Base-by-base conservation (phyloP, 2,888 invertebrate species). In the Apocheima hispidaria region DNA sequence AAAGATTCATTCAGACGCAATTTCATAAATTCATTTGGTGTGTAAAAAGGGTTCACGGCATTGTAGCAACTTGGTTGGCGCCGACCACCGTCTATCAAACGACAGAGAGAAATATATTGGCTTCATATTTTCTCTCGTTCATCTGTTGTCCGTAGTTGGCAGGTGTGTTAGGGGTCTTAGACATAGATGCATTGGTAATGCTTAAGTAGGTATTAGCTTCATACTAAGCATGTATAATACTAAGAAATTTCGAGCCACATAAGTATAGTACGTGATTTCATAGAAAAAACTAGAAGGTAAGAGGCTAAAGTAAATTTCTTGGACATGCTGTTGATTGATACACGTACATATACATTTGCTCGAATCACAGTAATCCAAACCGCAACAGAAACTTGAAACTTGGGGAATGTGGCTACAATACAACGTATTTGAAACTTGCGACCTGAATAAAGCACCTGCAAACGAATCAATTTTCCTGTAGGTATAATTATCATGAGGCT, bases 351-450 rank as follows among this genome's bases (percentile, higher is more conserved):
- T 3, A n/a, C n/a, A 28, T 41, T 43, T 41, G 36, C 36, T 50
- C 7, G 44, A 48, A 46, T 18, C 41, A 51, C 12, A 52, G 59
- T 65, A 69, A 65, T 59, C 49, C 50, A 73, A 73, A 72, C 80
- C 77, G 63, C 78, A 72, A 63, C 28, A 54, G 73, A 68, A 79
- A 80, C 53, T 43, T 66, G 79, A 80, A 68, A 74, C 80, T 78
- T 73, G 70, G 74, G 63, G 68, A 73, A 73, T 71, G 69, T 69
- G 43, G 70, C 65, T 63, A 60, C 68, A 65, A 60, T 63, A 52
- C 52, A 60, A 53, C 52, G 56, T 40, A 50, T 49, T 43, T 40
- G 50, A 55, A 54, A 51, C 48, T 46, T 53, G 43, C 59, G 54
- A 63, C 63, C 66, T 54, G 40, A 64, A 56, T 63, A 56, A 46